Conservation (phyloP, 2,888 invertebrate species). For the Abrostola triplasia region DNA sequence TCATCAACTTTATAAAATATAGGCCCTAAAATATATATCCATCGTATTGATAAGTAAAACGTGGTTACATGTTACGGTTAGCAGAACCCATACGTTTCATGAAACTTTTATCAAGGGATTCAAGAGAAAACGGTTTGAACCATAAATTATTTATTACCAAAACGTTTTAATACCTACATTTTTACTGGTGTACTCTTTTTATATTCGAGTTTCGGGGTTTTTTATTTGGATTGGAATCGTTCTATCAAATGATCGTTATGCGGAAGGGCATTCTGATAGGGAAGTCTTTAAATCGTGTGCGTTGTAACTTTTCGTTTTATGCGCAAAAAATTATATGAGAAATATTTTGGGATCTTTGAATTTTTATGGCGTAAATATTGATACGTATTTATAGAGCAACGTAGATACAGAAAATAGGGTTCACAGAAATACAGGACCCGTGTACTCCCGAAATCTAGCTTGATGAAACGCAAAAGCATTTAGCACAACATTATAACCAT, state of each 20-base stretch:
- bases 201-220: constrained; percentile 55
- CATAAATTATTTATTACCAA: constrained; percentile 66
- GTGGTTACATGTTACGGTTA: constrained; percentile 53
- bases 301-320: constrained; percentile 26
- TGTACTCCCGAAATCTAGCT: too few relatives aligned
- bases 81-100: constrained; percentile 59
- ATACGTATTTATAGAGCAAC: background rate
- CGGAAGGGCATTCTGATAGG: constrained; percentile 30
- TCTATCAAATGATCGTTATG: constrained; percentile 53
- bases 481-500: too few relatives aligned
- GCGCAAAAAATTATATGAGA: constrained; percentile 4
- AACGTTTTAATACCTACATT: constrained; percentile 65
- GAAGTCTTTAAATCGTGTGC: constrained; percentile 35
- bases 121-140: constrained; percentile 46
- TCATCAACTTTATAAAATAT: constrained; percentile 54
- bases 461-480: too few relatives aligned
- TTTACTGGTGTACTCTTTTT: constrained; percentile 63
- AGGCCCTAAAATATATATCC: constrained; percentile 42
- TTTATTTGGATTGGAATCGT: constrained; percentile 61
- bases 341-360: constrained; percentile 2
- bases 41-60: constrained; percentile 56
- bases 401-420: too few relatives aligned
- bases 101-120: constrained; percentile 65
- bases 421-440: too few relatives aligned
- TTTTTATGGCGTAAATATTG: background rate